Evolutionary conservation across 2,113 vertebrate species (phyloP).

Genomic region (Plotosus lineatus): DNA sequence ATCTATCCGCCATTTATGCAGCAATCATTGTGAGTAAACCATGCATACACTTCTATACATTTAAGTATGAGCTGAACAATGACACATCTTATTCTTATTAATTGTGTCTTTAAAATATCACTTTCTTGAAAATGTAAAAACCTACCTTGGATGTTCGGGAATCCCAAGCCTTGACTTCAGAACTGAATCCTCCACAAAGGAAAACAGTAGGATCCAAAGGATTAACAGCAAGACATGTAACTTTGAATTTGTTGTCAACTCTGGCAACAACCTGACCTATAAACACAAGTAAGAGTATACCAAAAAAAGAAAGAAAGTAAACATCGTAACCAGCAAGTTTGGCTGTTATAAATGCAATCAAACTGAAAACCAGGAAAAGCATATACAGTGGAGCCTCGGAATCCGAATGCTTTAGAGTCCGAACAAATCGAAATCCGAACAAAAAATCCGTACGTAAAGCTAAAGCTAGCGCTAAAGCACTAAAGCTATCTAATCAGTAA

Average conservation of each 20-base stretch:
- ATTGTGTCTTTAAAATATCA: not conserved
- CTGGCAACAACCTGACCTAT: constrained; percentile 81
- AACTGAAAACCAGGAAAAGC: constrained; percentile 41
- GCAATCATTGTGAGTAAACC: not conserved
- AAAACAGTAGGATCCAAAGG: constrained; percentile 81
- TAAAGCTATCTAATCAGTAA: too few relatives aligned
- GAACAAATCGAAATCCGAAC: too few relatives aligned
- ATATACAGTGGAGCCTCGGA: too few relatives aligned
- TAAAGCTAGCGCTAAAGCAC: too few relatives aligned
- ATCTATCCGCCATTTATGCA: not conserved
- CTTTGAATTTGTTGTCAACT: constrained; percentile 79
- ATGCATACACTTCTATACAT: not conserved
- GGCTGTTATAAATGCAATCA: not conserved
- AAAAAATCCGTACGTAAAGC: too few relatives aligned
- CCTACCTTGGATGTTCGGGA: constrained; percentile 84
- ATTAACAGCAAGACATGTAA: constrained; percentile 80
- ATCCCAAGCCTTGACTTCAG: constrained; percentile 91
- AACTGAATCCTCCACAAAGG: constrained; percentile 89
- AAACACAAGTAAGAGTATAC: constrained; percentile 24
- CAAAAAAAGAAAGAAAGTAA: not conserved
- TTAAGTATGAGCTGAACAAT: not conserved
- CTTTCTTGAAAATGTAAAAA: not conserved
- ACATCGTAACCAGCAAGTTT: not conserved
- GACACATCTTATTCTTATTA: not conserved
- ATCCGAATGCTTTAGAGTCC: too few relatives aligned